These are phyloP conservation scores for Corydoras sp. DNA, from an alignment of 2,113 vertebrate genomes.

Conservation along the genomic window DNA sequence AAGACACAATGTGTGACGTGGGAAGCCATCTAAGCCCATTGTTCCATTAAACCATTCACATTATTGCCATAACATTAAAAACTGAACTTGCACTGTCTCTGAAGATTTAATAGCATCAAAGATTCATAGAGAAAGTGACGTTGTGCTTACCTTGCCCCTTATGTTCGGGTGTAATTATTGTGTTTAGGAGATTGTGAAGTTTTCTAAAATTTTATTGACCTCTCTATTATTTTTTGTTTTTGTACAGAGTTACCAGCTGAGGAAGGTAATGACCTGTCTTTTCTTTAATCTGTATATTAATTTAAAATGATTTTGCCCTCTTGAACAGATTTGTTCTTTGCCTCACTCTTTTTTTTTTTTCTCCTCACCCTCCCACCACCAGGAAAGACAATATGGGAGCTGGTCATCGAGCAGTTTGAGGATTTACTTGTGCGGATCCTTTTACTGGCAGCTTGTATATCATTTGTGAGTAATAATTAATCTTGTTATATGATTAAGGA, in stretches of 20 bases:
- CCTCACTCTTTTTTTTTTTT: neutral
- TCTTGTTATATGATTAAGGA: conserved; percentile 45
- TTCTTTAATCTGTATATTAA: neutral
- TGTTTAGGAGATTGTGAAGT: no score
- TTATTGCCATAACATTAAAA: no score
- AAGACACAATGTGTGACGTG: no score
- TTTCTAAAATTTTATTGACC: neutral
- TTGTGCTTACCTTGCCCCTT: no score
- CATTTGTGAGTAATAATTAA: conserved; percentile 85
- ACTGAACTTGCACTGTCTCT: no score
- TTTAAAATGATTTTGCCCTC: neutral
- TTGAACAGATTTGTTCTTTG: neutral
- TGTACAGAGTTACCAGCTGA: conserved; percentile 88
- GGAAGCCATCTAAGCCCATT: no score
- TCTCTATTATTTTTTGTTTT: conserved; percentile 40
- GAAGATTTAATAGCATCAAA: no score
- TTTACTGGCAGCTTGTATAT: conserved; percentile 96
- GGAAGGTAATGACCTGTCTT: conserved; percentile 74
- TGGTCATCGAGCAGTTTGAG: conserved; percentile 97
- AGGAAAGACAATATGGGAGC: conserved; percentile 96
- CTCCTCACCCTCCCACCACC: conserved; percentile 36
- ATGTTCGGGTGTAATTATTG: no score
- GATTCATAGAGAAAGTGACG: no score
- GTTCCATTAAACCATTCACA: no score
- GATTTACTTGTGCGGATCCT: conserved; percentile 96